Evolutionary conservation across 2,797 vertebrate species (phyloP).

Genomic region (Ptychobarbus kaznakovi): DNA sequence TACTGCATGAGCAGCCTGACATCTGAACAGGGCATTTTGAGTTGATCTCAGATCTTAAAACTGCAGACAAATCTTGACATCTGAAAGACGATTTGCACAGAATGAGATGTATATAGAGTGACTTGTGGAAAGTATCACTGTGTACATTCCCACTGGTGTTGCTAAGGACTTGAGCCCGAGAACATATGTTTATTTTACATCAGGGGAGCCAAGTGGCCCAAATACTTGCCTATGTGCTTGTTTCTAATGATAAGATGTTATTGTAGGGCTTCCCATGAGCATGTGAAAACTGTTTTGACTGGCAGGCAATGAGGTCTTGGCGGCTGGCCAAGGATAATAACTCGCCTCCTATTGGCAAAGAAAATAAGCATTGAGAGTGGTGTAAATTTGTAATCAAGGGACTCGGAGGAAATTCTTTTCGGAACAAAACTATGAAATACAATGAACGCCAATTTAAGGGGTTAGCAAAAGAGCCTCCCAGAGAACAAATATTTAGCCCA

Average conservation of each 20-base stretch:
- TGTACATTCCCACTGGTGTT: conserved; percentile 26
- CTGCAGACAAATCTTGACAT: not conserved
- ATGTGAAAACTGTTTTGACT: conserved; percentile 59
- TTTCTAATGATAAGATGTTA: conserved; percentile 60
- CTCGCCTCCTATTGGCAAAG: conserved; percentile 53
- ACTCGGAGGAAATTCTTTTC: conserved; percentile 58
- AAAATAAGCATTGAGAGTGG: conserved; percentile 49
- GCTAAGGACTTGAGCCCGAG: conserved; percentile 13
- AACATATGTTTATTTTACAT: conserved; percentile 56
- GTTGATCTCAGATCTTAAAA: not conserved
- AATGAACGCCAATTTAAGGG: conserved; percentile 43
- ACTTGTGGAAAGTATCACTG: conserved; percentile 1
- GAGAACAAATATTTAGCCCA: conserved; percentile 16
- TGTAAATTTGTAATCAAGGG: conserved; percentile 62
- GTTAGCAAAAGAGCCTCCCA: conserved; percentile 18
- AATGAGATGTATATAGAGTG: not conserved
- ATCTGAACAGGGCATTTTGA: not conserved
- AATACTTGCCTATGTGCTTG: conserved; percentile 40
- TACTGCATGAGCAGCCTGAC: not conserved
- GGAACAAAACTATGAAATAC: conserved; percentile 58
- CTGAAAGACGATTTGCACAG: not conserved
- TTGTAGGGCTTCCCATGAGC: conserved; percentile 59
- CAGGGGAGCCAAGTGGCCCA: conserved; percentile 27
- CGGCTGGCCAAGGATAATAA: conserved; percentile 60
- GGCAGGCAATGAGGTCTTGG: conserved; percentile 55